These are phyloP conservation scores for Anthoscopus minutus DNA, from an alignment of 2,113 vertebrate genomes.

Conservation along the genomic window DNA sequence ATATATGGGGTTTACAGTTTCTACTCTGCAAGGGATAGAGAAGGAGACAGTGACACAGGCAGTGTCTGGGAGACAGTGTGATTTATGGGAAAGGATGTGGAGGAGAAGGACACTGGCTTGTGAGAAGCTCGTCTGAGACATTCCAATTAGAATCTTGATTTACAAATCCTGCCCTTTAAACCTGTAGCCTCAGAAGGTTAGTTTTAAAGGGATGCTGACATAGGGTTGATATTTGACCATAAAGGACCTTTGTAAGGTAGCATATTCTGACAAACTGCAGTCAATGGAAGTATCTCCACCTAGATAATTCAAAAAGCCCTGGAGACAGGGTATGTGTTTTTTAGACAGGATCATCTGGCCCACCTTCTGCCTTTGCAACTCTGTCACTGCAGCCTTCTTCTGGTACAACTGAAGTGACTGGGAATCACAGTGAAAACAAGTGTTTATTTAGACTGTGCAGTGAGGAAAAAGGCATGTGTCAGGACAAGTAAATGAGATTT, in stretches of 20 bases:
- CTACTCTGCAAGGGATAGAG: not conserved
- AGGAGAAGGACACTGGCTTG: not conserved
- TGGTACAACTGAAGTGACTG: not conserved
- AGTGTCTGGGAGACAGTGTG: not conserved
- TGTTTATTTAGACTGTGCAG: not conserved
- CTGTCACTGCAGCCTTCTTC: not conserved
- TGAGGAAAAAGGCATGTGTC: not conserved
- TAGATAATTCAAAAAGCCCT: not conserved
- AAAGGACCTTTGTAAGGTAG: not conserved
- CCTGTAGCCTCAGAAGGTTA: not conserved
- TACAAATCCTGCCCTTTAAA: conserved; percentile 28
- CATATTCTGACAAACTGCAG: not conserved
- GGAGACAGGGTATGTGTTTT: not conserved
- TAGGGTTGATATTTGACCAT: not conserved
- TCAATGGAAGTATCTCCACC: not conserved
- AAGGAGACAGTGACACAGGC: not conserved
- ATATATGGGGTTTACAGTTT: not conserved
- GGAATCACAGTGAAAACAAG: not conserved
- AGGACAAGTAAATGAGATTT: conserved; percentile 6
- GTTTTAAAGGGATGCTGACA: not conserved
- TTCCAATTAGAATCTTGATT: conserved; percentile 13
- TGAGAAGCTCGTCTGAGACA: not conserved
- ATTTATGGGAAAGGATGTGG: not conserved
- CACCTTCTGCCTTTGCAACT: not conserved
- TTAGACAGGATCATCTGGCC: not conserved